Base-by-base conservation (phyloP, 2,888 invertebrate species). In the Parapristionchus giblindavisi region DNA sequence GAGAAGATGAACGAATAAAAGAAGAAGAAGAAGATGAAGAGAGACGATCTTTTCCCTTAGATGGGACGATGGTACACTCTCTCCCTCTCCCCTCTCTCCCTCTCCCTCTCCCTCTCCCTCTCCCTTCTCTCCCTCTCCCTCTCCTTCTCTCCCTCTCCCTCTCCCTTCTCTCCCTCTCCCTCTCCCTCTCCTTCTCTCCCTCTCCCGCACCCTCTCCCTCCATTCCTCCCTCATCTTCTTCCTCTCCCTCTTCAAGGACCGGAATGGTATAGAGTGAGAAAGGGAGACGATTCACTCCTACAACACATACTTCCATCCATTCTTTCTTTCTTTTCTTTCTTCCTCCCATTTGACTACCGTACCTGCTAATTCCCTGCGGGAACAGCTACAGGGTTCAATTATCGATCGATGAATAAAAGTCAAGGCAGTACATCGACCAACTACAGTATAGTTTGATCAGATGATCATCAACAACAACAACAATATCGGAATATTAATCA, bases 211-310 rank as follows among this genome's bases (percentile, higher is more conserved):
- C 11, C 21, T 14, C 11, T 14, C 48, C 11, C 48, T 21, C 14
- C 48, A 48, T 36, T 29, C 34, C 24, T 27, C 52, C 52, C 36
- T 24, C 56, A 36, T 56, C 27, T 27, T 56, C 70, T 40, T 38
- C 70, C 56, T 54, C 17, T 27, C 40, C 34, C 70, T 71, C 48
- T 27, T 71, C 70, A 71, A 71, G 43, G 70, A 71, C 70, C 70
- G 70, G 70, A 71, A 71, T 71, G 70, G 70, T 27, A 38, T 38
- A 27, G 54, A 6, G 36, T n/a, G 70, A 70, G 56, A 32, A 27
- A 29, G 29, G 52, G 52, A n/a, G 34, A 11, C 8, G 56, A 56
- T 56, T 17, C 17, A 24, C 27, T n/a, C 17, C 14, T n/a, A n/a
- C n/a, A n/a, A n/a, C n/a, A n/a, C n/a, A n/a, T n/a, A n/a, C n/a